These are phyloP conservation scores for Bombus waltoni DNA, from an alignment of 1,140 invertebrate genomes.

Conservation along the genomic window DNA sequence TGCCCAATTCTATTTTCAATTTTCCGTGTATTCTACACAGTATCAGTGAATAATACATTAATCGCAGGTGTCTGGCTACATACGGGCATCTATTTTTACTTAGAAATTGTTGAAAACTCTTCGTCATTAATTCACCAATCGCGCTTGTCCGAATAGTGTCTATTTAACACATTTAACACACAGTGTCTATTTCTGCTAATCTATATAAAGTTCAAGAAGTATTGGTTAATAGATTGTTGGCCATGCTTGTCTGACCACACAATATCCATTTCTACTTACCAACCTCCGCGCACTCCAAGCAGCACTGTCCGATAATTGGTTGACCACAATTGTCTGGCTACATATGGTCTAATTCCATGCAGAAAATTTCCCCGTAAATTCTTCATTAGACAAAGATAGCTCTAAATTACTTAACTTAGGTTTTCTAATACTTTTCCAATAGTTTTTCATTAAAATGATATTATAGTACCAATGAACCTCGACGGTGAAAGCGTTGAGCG, in stretches of 20 bases:
- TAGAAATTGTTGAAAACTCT: neutral
- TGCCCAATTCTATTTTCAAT: too few species aligned
- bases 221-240: neutral
- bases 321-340: neutral
- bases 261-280: neutral
- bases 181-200: too few species aligned
- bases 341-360: neutral
- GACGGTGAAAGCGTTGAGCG: neutral
- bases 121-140: neutral
- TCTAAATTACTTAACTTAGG: too few species aligned
- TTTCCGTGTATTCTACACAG: too few species aligned
- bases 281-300: too few species aligned
- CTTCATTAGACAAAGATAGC: too few species aligned
- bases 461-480: neutral
- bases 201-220: neutral
- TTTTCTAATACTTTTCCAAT: too few species aligned
- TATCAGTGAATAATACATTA: neutral
- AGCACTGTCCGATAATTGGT: neutral
- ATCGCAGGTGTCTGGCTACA: neutral
- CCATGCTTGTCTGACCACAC: neutral
- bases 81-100: neutral
- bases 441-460: neutral
- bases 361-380: neutral
- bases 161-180: too few species aligned
- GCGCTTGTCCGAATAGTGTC: too few species aligned